Conservation (phyloP, 2,888 invertebrate species). For the Cryptops parisi region DNA sequence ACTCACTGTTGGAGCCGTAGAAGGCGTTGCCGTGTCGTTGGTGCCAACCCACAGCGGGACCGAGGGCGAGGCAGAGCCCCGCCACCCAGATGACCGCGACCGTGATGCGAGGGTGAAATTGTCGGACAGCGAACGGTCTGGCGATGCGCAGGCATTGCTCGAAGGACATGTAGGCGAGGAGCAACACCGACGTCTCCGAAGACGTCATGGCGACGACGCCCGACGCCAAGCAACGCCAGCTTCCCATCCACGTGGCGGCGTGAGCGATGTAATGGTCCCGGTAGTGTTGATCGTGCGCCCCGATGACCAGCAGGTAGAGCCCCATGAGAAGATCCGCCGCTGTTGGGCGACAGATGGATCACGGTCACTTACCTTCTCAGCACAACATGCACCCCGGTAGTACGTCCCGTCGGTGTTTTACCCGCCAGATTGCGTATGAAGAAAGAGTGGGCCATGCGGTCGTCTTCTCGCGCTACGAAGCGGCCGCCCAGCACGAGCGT, state of each 20-base stretch:
- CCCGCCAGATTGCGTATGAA: constrained; percentile 50
- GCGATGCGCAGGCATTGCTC: constrained; percentile 50
- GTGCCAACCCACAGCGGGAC: constrained; percentile 46
- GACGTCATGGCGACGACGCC: constrained; percentile 51
- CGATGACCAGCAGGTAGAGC: constrained; percentile 47
- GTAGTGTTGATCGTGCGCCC: constrained; percentile 43
- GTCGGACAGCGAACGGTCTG: constrained; percentile 32
- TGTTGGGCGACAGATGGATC: constrained; percentile 23
- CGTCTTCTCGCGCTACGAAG: constrained; percentile 39
- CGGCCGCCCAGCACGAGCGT: constrained; percentile 44
- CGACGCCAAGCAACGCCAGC: constrained; percentile 45
- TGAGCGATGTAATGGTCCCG: constrained; percentile 42
- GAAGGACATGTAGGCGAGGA: constrained; percentile 51
- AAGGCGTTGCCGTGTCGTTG: constrained; percentile 34
- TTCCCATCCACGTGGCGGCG: constrained; percentile 48
- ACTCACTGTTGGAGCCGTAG: constrained; percentile 51
- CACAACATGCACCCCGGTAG: neutral
- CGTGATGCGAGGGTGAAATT: constrained; percentile 38
- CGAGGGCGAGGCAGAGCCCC: constrained; percentile 44
- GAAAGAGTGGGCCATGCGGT: constrained; percentile 46
- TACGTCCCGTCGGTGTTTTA: constrained; percentile 22
- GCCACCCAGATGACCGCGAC: constrained; percentile 43
- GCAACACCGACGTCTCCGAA: constrained; percentile 50
- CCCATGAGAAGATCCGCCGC: constrained; percentile 54
- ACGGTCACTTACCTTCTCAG: too few relatives aligned